phyloP scores from a whole-genome alignment of 2,113 vertebrate species.

The Cettia cetti region DNA sequence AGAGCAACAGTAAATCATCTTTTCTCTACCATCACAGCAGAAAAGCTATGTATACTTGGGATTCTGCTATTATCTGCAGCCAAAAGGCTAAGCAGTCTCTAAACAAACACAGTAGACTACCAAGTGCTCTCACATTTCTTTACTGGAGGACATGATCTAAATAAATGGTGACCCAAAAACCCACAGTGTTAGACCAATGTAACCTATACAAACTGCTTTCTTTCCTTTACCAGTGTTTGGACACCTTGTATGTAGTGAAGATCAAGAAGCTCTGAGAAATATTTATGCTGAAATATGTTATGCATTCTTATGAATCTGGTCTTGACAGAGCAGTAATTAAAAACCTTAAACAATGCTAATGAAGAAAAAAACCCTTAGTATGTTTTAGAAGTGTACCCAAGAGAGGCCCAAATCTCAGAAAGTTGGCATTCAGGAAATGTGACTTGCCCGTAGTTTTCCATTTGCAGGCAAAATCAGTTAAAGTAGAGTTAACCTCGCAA shows the following conservation, averaged over 20 bases:
- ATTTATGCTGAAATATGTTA: not conserved
- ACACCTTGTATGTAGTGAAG: not conserved
- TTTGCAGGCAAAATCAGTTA: not conserved
- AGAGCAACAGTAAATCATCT: not conserved
- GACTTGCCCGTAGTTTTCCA: not conserved
- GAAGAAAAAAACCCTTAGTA: not conserved
- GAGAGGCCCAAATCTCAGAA: not conserved
- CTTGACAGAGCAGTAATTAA: not conserved
- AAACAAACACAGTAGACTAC: not conserved
- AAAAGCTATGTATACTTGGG: not conserved
- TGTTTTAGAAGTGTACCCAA: not conserved
- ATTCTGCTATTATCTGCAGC: not conserved
- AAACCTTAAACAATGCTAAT: not conserved
- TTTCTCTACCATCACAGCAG: not conserved
- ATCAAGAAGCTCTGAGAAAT: not conserved
- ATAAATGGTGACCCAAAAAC: not conserved
- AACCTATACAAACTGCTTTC: not conserved
- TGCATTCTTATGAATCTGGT: not conserved
- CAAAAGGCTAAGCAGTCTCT: not conserved
- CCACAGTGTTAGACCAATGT: not conserved
- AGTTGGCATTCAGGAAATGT: not conserved
- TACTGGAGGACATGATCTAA: not conserved
- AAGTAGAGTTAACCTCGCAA: not conserved
- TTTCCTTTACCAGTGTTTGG: not conserved
- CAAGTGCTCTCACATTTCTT: not conserved